Percentiles rank a stretch among this genome's conserved stretches.
phyloP scores from a whole-genome alignment of 1,140 invertebrate species.

The Anadara kagoshimensis region DNA sequence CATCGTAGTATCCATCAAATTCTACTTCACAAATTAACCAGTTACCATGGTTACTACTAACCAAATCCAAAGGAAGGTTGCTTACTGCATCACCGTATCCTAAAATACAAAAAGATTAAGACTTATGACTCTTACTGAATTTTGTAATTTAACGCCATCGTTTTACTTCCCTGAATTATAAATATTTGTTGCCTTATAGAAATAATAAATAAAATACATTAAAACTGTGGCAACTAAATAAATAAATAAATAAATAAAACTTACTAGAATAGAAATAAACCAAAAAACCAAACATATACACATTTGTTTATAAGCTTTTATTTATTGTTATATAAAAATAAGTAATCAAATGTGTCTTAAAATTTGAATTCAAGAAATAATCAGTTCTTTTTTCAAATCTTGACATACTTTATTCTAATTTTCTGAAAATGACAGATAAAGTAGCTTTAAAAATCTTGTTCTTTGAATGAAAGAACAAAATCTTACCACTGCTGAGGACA shows the following conservation, averaged over 20 bases:
- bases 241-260: background rate
- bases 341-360: background rate
- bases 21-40: conserved; percentile 35
- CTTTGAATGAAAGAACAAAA: no score
- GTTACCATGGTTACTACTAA: conserved; percentile 8
- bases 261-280: background rate
- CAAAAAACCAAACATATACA: background rate
- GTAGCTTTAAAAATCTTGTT: background rate
- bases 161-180: background rate
- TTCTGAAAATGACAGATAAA: background rate
- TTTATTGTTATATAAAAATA: background rate
- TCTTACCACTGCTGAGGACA: conserved; percentile 33
- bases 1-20: conserved; percentile 34
- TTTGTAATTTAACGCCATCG: background rate
- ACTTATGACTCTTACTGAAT: background rate
- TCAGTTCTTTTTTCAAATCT: background rate
- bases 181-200: background rate
- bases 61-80: conserved; percentile 16
- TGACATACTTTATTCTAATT: background rate
- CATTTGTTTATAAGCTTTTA: background rate
- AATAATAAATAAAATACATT: background rate
- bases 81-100: conserved; percentile 38
- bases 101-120: conserved; percentile 9
- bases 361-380: background rate
- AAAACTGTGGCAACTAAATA: background rate